Conservation (phyloP, 2,113 vertebrate genomes). For the Chloroceryle aenea region DNA sequence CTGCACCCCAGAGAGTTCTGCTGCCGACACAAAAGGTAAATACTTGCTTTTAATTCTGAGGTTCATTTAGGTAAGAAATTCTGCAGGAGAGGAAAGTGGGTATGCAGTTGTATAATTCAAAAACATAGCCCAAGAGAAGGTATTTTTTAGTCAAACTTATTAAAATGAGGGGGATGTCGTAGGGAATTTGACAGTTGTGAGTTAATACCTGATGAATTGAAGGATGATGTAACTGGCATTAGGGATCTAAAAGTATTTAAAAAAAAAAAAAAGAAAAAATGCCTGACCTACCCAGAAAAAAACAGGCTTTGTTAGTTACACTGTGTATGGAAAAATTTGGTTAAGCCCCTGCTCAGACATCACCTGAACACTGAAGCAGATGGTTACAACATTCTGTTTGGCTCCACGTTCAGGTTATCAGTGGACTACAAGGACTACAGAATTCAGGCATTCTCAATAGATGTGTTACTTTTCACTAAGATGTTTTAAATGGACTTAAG, state of each 20-base stretch:
- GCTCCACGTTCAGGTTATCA: not conserved
- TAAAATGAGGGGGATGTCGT: not conserved
- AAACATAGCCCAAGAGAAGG: not conserved
- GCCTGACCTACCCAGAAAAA: not conserved
- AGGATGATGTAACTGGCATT: not conserved
- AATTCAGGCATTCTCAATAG: not conserved
- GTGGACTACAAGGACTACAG: not conserved
- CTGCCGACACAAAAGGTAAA: slow-evolving; percentile 82
- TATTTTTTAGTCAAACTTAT: not conserved
- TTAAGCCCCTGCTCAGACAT: not conserved
- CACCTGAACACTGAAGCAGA: accelerated
- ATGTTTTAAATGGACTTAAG: not conserved
- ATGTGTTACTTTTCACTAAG: not conserved
- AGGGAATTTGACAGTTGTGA: not conserved
- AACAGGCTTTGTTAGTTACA: not conserved
- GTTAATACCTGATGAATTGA: not conserved
- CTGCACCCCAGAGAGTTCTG: slow-evolving; percentile 93
- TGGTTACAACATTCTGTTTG: accelerated
- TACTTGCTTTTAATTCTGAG: not conserved
- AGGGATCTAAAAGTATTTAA: not conserved
- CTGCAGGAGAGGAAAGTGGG: not conserved
- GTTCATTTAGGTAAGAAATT: not conserved
- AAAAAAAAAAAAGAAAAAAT: not conserved
- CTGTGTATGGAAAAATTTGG: not conserved
- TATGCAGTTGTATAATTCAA: not conserved